Evolutionary conservation across 2,113 vertebrate genomes (phyloP).

Genomic region (Psilopsiagon aurifrons): DNA sequence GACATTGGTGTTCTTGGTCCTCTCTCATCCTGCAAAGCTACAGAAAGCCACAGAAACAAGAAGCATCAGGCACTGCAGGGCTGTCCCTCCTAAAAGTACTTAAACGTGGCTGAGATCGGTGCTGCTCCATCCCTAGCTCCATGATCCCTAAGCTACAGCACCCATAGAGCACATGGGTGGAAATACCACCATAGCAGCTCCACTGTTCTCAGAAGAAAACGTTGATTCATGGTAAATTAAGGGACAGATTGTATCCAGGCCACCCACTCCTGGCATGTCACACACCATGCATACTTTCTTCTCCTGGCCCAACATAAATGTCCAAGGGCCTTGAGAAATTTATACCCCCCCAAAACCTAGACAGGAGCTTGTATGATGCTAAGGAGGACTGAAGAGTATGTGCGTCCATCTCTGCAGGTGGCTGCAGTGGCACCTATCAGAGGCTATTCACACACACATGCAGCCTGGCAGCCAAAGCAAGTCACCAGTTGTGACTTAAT

Average conservation of each 20-base stretch:
- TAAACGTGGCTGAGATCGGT: neutral
- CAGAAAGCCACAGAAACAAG: neutral
- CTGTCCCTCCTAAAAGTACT: neutral
- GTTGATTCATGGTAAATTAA: neutral
- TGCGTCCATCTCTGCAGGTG: neutral
- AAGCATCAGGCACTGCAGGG: fast-evolving
- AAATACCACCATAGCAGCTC: neutral
- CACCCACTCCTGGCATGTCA: neutral
- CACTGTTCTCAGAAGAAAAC: neutral
- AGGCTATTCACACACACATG: neutral
- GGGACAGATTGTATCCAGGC: neutral
- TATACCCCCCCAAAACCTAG: neutral
- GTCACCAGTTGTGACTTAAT: neutral
- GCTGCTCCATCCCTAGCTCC: neutral
- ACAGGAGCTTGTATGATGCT: neutral
- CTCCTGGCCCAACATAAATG: neutral
- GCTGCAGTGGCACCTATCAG: neutral
- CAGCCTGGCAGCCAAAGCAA: neutral
- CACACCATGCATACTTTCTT: neutral
- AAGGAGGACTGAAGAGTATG: neutral
- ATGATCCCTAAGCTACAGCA: neutral
- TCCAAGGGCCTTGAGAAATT: neutral
- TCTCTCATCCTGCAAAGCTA: neutral
- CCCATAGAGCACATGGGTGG: neutral
- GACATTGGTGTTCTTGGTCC: neutral